Percentiles rank a stretch among this genome's conserved stretches.
Evolutionary conservation across 92 coral and sea anemone genomes (phyloP).

Genomic region (Phymanthus crucifer): DNA sequence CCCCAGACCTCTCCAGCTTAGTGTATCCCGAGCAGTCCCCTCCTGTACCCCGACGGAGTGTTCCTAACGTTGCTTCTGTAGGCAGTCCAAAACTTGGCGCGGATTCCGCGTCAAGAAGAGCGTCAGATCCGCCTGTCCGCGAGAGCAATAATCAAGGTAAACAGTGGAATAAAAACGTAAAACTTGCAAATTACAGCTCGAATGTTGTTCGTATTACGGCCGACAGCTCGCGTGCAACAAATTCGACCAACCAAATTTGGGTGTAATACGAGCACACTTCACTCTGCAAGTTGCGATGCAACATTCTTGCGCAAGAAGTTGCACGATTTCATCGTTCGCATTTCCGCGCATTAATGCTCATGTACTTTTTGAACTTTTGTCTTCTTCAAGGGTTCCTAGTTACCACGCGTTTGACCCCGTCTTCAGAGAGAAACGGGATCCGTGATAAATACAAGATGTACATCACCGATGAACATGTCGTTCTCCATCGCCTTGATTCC

Average conservation of each 20-base stretch:
- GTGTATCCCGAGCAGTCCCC: slow-evolving; percentile 33
- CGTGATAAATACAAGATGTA: slow-evolving; percentile 66
- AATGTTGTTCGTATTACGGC: too few relatives aligned
- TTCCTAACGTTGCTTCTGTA: neutral
- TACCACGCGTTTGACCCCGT: slow-evolving; percentile 74
- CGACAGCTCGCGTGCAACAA: too few relatives aligned
- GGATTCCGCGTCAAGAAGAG: neutral
- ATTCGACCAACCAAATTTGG: too few relatives aligned
- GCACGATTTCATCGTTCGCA: neutral
- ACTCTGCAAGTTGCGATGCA: too few relatives aligned
- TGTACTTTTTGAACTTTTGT: too few relatives aligned
- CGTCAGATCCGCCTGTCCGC: neutral
- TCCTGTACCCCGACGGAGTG: neutral
- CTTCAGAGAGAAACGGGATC: slow-evolving; percentile 69
- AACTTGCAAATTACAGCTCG: too few relatives aligned
- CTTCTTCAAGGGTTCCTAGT: slow-evolving; percentile 59
- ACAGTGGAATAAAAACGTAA: too few relatives aligned
- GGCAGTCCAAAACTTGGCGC: slow-evolving; percentile 16
- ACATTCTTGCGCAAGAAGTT: too few relatives aligned
- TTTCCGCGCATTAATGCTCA: too few relatives aligned
- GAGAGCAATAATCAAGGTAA: neutral
- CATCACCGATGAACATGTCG: slow-evolving; percentile 53
- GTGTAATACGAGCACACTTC: too few relatives aligned
- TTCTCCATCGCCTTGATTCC: slow-evolving; percentile 40
- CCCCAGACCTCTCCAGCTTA: slow-evolving; percentile 21